Percentiles rank a stretch among this genome's conserved stretches.
These are phyloP conservation scores for Athetis lepigone DNA, from an alignment of 2,888 invertebrate genomes.

Conservation along the genomic window DNA sequence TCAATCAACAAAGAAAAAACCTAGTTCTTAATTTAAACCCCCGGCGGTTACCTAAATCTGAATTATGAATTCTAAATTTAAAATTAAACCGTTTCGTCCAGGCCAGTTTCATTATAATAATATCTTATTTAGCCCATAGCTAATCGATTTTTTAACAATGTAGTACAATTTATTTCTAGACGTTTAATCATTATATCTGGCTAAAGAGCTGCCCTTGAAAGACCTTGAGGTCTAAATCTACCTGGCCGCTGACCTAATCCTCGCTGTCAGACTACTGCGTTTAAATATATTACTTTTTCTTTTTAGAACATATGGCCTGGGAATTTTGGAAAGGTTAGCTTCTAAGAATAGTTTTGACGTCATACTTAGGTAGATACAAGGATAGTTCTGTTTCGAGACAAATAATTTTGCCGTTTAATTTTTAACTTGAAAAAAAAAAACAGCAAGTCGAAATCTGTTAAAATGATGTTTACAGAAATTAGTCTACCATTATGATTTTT, in stretches of 20 bases:
- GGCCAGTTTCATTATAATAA: slow-evolving; percentile 16
- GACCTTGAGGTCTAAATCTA: slow-evolving; percentile 48
- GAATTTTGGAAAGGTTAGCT: slow-evolving; percentile 41
- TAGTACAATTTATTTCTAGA: slow-evolving; percentile 43
- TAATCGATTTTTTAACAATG: slow-evolving; percentile 51
- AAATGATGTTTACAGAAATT: too few species aligned
- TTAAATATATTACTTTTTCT: slow-evolving; percentile 32
- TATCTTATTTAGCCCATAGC: slow-evolving; percentile 42
- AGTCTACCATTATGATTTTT: too few species aligned
- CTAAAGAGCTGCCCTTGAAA: slow-evolving; percentile 37
- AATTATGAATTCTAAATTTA: slow-evolving; percentile 43
- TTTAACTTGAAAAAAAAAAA: background rate
- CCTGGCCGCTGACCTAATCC: slow-evolving; percentile 53
- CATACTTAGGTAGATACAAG: slow-evolving; percentile 22
- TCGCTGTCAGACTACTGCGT: slow-evolving; percentile 48
- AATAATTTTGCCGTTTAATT: background rate
- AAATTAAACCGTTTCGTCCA: slow-evolving; percentile 24
- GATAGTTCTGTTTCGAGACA: background rate
- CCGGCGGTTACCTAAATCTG: slow-evolving; percentile 8
- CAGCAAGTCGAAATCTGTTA: too few species aligned
- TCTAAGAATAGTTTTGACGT: slow-evolving; percentile 45
- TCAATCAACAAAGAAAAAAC: slow-evolving; percentile 11
- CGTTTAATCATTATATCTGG: slow-evolving; percentile 27
- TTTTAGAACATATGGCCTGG: slow-evolving; percentile 32
- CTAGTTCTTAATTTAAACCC: slow-evolving; percentile 34